Evolutionary conservation across 2,888 invertebrate species (phyloP), one percentile per base, ranked within the genome.

Genomic region (Galeopsomyia nigrocyanea): DNA sequence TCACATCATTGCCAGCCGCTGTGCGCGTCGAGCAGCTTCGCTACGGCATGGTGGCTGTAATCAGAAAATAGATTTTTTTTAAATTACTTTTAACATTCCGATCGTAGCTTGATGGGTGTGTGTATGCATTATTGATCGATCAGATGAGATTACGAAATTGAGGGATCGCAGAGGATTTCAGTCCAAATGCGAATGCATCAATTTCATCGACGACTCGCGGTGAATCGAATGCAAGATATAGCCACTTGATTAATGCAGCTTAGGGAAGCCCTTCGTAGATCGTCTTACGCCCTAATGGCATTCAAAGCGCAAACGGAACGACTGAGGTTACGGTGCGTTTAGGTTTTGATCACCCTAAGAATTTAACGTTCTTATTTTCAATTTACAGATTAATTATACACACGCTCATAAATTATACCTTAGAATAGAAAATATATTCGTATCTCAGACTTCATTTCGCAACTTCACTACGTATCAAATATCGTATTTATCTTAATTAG

Each of bases 1-100:
- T 86, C 86, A 86, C 85, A 85, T 86, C 84, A 82, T 85, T 81
- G 80, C 79, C 79, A 78, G 79, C 80, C 75, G 77, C 80, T 73
- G 77, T 78, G 77, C 82, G 82, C 82, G 82, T 80, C 83, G 80
- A 82, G 82, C 81, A 82, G 81, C 84, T 82, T 79, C 80, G 79
- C 77, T 81, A 78, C 80, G 79, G 80, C 82, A 83, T 82, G 80
- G 79, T 81, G 79, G 75, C 86, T 86, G 83, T 6, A 79, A 83
- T 75, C 62, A 79, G 55, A 80, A 68, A 77, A n/a, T n/a, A n/a
- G n/a, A n/a, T n/a, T 7, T 10, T 9, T 39, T 39, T 39, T 39
- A 5, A 10, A 26, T 26, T 26, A 26, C 2, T 26, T 5, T 26
- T 26, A 26, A 26, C 26, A 26, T 5, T 26, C 26, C 26, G 26